Evolutionary conservation across 2,888 invertebrate genomes (phyloP), one percentile per base, ranked within the genome.

Genomic region (Nomada lathburiana): DNA sequence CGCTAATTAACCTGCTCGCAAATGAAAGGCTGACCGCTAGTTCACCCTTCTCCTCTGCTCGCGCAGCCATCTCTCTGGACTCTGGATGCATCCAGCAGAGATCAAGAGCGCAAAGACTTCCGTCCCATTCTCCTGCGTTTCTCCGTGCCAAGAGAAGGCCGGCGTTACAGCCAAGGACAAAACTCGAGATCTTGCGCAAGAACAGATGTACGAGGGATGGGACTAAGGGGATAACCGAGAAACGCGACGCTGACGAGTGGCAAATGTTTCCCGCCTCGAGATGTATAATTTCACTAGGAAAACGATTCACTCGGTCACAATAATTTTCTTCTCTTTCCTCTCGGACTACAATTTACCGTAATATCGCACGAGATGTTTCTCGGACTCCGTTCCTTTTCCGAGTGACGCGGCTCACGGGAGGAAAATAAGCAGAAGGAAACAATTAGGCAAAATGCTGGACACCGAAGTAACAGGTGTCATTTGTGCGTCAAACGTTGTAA

Each of bases 1-100:
- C 86, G 90, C 90, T 91, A 90, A 91, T 91, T 90, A 91, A 90
- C 89, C 90, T 90, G 83, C 89, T 88, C 88, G 86, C 88, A 85
- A 87, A 90, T 88, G 88, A 90, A 90, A 83, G 78, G 73, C 75
- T 82, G 59, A 55, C 74, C 60, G 55, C 79, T 71, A 62, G 55
- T 79, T 77, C 72, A n/a, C 55, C 63, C 68, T 72, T 74, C 78
- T 42, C 62, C 64, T 64, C 76, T 83, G 78, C 79, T 84, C 65
- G 80, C 78, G 53, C 18, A 29, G 42, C 82, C 42, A 59, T 77
- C 60, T 65, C 70, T 57, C 57, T 53, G 55, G 36, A n/a, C 65
- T 57, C 63, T 57, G 55, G 44, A n/a, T 50, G 64, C 72, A 50
- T 81, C 68, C 68, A 44, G 42, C 79, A 68, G 74, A 83, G 88